Evolutionary conservation across 2,113 vertebrate species (phyloP), one percentile per base, ranked within the genome.

Genomic region (Ammodytes marinus): DNA sequence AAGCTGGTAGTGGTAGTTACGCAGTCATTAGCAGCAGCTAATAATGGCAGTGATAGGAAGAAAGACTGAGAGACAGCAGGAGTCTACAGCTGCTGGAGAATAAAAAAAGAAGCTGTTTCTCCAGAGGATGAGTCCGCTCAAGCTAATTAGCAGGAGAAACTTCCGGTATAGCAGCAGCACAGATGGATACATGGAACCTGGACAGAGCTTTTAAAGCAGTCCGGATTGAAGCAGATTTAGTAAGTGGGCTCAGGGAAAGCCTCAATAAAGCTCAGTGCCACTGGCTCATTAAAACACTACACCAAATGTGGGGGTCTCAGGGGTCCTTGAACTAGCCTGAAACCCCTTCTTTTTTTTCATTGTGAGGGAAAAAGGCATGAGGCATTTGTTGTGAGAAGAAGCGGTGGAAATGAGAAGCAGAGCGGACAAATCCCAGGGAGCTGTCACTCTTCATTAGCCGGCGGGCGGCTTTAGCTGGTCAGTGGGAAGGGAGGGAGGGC

Each of bases 401-500:
- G 82, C 72, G 68, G 87, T 91, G 87, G 88, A 94, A 95, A 94
- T 88, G 88, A 92, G 91, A 94, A 90, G 77, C 89, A 85, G 81
- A 79, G 86, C 89, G 86, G 88, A 92, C 91, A 91, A 90, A 92
- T 93, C 94, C 94, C 43, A 80, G 84, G 86, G 94, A 90, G 93
- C 93, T 93, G 95, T 94, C 95, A 94, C 84, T 95, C 92, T 93
- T 94, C 92, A 94, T 95, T 95, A 95, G 85, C 86, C 78, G 70
- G 68, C 79, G 66, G 87, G 82, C 85, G 61, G 91, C 82, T 92
- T 94, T 84, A 90, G 83, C 89, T 88, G 92, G 86, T 91, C 92
- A 93, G 90, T 85, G 87, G 27, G 81, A 88, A 80, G 90, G 86
- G 88, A 88, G 88, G 85, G 87, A 82, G 87, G 86, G 85, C 76